Percentiles rank a stretch among this genome's conserved stretches.
Conservation (phyloP, 2,113 vertebrate genomes). For the Synchiropus splendidus region DNA sequence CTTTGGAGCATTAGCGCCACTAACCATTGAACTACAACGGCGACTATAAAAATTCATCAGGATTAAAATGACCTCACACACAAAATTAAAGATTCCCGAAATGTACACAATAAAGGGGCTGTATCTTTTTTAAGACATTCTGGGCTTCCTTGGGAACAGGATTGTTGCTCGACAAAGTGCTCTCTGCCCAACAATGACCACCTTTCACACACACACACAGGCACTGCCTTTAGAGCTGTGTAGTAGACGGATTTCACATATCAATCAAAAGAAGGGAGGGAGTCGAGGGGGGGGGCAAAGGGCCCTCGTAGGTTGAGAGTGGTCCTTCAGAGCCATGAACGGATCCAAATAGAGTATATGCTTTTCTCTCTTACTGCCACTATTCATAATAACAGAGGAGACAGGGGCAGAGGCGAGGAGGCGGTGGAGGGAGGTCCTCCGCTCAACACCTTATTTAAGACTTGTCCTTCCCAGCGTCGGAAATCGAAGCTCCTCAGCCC, state of each 20-base stretch:
- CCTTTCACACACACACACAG: conserved; percentile 71
- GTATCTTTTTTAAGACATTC: conserved; percentile 72
- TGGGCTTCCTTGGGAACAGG: conserved; percentile 70
- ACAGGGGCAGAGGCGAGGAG: conserved; percentile 16
- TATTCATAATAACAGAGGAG: conserved; percentile 45
- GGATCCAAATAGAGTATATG: conserved; percentile 56
- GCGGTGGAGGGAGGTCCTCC: conserved; percentile 23
- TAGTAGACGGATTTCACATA: conserved; percentile 77
- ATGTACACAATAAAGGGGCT: conserved; percentile 67
- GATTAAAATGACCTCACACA: conserved; percentile 79
- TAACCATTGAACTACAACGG: conserved; percentile 68
- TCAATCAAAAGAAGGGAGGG: conserved; percentile 68
- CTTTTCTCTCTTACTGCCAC: conserved; percentile 52
- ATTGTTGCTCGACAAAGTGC: conserved; percentile 77
- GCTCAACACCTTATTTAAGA: conserved; percentile 27
- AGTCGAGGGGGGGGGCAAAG: conserved; percentile 8
- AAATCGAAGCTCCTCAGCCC: conserved; percentile 11
- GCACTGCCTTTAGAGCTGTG: conserved; percentile 66
- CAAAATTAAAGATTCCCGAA: conserved; percentile 72
- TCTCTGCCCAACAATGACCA: conserved; percentile 69
- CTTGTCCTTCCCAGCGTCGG: conserved; percentile 13
- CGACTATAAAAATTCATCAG: conserved; percentile 77
- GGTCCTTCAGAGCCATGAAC: conserved; percentile 61
- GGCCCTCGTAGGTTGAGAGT: conserved; percentile 53
- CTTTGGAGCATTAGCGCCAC: conserved; percentile 67